Evolutionary conservation across 2,888 invertebrate species (phyloP), one percentile per base, ranked within the genome.

Genomic region (Lymantria dispar): DNA sequence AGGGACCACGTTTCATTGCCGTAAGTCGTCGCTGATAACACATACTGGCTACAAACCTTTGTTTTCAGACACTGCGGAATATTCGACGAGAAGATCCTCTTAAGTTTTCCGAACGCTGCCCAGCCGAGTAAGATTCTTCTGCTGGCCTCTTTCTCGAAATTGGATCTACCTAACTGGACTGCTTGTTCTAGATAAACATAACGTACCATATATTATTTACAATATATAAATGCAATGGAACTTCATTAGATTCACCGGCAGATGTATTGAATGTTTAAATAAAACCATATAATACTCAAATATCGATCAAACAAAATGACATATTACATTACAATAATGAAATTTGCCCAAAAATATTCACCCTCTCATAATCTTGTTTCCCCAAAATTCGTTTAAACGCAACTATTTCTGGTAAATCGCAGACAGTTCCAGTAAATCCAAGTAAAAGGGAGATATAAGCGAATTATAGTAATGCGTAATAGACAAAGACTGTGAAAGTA

Each of bases 361-460:
- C 83, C 83, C 85, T n/a, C 76, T 61, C 58, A 69, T 76, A 83
- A 85, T 83, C 80, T 53, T 73, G 68, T 75, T 80, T 79, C 78
- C 78, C 78, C 77, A 69, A 81, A 87, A 81, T 76, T 74, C 64
- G 80, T 80, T 77, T 80, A 82, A 82, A 80, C 75, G 73, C 74
- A 80, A 83, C 84, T 84, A 82, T 84, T 85, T 78, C 74, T 70
- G 74, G 76, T 77, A 82, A 85, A 87, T 82, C 79, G 80, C 68
- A 76, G 81, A 78, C 76, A 48, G 48, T 45, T 45, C 79, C 68
- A 77, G 80, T 78, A 76, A 48, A 54, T 45, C 47, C 76, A 69
- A 75, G 76, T 76, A 74, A 78, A 76, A 85, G 85, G 87, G 87
- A 76, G 73, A 56, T 76, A 67, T 87, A 89, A 89, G 88, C 79